phyloP scores from a whole-genome alignment of 2,888 invertebrate species.

The Dryococelus australis region DNA sequence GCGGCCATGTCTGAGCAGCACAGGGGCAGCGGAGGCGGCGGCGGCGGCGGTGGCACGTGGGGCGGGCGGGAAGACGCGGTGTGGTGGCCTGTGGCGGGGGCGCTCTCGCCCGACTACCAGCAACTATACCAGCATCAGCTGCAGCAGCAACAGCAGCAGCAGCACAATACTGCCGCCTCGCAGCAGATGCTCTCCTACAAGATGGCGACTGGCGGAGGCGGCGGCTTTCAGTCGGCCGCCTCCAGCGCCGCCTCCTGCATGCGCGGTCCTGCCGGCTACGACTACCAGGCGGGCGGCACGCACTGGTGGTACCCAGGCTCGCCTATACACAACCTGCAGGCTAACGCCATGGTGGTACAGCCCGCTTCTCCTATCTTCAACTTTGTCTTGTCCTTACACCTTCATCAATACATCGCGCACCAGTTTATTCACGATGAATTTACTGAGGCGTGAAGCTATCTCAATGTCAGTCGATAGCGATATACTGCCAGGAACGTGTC shows the following conservation, averaged over 20 bases:
- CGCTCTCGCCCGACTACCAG: slow-evolving; percentile 63
- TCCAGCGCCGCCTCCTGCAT: slow-evolving; percentile 65
- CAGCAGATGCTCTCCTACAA: slow-evolving; percentile 86
- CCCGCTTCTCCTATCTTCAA: too few species aligned
- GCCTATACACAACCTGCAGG: slow-evolving; percentile 44
- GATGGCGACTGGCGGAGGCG: slow-evolving; percentile 81
- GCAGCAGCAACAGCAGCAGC: slow-evolving; percentile 56
- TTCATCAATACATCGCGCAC: too few species aligned
- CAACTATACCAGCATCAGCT: slow-evolving; percentile 62
- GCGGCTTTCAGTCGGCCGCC: slow-evolving; percentile 68
- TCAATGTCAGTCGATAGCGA: too few species aligned
- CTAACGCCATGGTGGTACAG: slow-evolving; percentile 45
- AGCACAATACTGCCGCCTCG: slow-evolving; percentile 60
- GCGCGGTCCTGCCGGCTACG: slow-evolving; percentile 38
- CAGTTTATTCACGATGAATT: too few species aligned
- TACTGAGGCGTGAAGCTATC: too few species aligned
- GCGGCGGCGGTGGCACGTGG: slow-evolving; percentile 70
- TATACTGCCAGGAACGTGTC: too few species aligned
- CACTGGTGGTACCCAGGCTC: slow-evolving; percentile 45
- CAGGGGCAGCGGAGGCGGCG: too few species aligned
- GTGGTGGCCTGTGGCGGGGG: slow-evolving; percentile 67
- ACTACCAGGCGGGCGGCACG: slow-evolving; percentile 36
- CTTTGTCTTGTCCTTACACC: too few species aligned
- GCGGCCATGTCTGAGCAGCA: slow-evolving; percentile 69
- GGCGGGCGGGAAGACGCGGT: slow-evolving; percentile 67